A percentile compares a stretch with the other conserved stretches of the same genome.
phyloP scores from a whole-genome alignment of 2,113 vertebrate genomes.

The Setophaga kirtlandii region DNA sequence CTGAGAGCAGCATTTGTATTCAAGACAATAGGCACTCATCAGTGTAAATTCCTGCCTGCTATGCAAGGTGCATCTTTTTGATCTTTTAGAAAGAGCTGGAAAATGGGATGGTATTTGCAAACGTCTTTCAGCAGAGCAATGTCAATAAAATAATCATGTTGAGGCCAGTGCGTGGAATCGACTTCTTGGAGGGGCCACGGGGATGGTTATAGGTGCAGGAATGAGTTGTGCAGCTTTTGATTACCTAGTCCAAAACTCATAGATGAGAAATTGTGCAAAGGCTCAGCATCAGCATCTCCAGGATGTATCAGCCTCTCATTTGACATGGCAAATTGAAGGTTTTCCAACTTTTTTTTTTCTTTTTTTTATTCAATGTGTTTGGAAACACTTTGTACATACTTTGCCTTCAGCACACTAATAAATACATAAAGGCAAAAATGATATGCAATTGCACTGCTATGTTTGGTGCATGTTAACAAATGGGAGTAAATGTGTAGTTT shows the following conservation, averaged over 20 bases:
- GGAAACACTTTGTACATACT: neutral
- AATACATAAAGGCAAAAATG: neutral
- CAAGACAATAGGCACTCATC: slow-evolving; percentile 73
- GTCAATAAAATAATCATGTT: slow-evolving; percentile 80
- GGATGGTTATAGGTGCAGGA: slow-evolving; percentile 60
- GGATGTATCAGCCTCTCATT: neutral
- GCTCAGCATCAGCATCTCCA: neutral
- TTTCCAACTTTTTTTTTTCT: neutral
- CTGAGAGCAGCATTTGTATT: slow-evolving; percentile 69
- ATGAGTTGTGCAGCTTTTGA: slow-evolving; percentile 68
- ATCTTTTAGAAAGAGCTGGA: slow-evolving; percentile 78
- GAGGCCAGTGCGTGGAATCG: slow-evolving; percentile 70
- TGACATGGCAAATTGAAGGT: neutral
- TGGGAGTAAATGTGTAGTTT: neutral
- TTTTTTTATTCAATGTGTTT: neutral
- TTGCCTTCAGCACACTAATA: neutral
- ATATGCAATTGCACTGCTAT: neutral
- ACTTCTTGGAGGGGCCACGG: slow-evolving; percentile 65
- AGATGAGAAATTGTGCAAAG: slow-evolving; percentile 20
- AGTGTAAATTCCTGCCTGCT: slow-evolving; percentile 75
- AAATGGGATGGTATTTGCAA: slow-evolving; percentile 81
- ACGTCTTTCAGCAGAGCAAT: slow-evolving; percentile 76
- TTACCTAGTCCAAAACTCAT: slow-evolving; percentile 44
- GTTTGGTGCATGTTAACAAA: neutral
- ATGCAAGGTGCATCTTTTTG: slow-evolving; percentile 79